These are phyloP conservation scores for Caenorhabditis afra DNA, from an alignment of 2,888 invertebrate species.

Conservation along the genomic window DNA sequence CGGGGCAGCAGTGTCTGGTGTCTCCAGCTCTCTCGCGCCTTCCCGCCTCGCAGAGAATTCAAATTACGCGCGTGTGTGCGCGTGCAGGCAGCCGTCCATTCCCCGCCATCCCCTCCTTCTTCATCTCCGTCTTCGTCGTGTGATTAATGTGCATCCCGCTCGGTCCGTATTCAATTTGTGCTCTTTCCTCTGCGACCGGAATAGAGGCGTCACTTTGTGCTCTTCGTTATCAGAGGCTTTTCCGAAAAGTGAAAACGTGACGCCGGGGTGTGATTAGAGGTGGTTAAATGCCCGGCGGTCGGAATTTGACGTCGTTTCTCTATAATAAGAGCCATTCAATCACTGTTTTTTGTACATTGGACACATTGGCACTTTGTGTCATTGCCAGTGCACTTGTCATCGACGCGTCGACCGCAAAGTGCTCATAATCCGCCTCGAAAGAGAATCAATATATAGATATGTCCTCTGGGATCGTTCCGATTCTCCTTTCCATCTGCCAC, in stretches of 20 bases:
- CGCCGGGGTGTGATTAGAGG: slow-evolving; percentile 13
- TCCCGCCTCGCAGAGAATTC: slow-evolving; percentile 18
- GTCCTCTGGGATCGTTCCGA: too few species aligned
- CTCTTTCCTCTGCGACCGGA: slow-evolving; percentile 9
- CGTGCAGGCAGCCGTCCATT: background rate
- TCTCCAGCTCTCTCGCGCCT: slow-evolving; percentile 2
- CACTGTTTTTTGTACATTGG: background rate
- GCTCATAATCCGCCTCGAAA: background rate
- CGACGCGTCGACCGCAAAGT: background rate
- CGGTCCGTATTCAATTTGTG: slow-evolving; percentile 12
- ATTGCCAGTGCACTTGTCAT: background rate
- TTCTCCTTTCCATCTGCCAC: too few species aligned
- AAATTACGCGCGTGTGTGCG: slow-evolving; percentile 25
- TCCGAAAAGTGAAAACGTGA: slow-evolving; percentile 10
- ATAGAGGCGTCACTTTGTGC: background rate
- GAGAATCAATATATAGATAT: too few species aligned
- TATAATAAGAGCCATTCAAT: too few species aligned
- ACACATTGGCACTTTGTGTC: background rate
- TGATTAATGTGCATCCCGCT: too few species aligned
- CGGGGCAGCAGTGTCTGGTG: background rate
- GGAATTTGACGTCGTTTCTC: background rate
- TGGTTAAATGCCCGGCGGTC: slow-evolving; percentile 5
- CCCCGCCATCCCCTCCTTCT: background rate
- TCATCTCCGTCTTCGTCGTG: background rate
- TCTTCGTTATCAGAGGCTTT: background rate